These are phyloP conservation scores for Acleris laterana DNA, from an alignment of 2,888 invertebrate species.

Conservation along the genomic window DNA sequence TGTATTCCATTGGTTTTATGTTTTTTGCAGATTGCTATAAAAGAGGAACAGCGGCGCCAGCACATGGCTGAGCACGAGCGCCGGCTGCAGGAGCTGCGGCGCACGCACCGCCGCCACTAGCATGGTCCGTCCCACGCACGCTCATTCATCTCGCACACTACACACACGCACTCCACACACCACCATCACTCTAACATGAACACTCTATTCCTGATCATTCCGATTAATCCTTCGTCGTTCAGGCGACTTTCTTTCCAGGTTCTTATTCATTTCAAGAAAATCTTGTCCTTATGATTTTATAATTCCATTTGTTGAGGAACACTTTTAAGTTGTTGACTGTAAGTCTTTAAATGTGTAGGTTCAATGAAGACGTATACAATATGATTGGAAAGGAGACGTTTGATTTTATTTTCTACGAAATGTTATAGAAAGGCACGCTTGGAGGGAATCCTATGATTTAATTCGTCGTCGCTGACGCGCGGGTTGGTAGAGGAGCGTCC, in stretches of 20 bases:
- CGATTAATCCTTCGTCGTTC: slow-evolving; percentile 56
- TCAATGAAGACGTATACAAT: slow-evolving; percentile 58
- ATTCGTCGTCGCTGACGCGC: slow-evolving; percentile 75
- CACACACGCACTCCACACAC: slow-evolving; percentile 42
- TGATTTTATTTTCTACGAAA: slow-evolving; percentile 79
- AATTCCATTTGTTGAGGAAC: slow-evolving; percentile 54
- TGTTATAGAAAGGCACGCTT: slow-evolving; percentile 83
- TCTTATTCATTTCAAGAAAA: slow-evolving; percentile 45
- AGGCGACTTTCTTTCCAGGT: slow-evolving; percentile 71
- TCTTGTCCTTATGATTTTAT: slow-evolving; percentile 42
- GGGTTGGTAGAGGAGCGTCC: slow-evolving; percentile 63
- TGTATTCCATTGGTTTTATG: not conserved
- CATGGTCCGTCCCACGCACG: slow-evolving; percentile 77
- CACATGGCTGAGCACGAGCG: slow-evolving; percentile 95
- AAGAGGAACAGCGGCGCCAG: slow-evolving; percentile 93
- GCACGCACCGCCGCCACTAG: slow-evolving; percentile 81
- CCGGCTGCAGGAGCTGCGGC: slow-evolving; percentile 89
- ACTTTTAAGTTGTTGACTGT: slow-evolving; percentile 58
- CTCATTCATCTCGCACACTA: slow-evolving; percentile 40
- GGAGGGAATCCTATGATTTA: slow-evolving; percentile 82
- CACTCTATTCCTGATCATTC: slow-evolving; percentile 49
- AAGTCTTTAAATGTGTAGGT: slow-evolving; percentile 58
- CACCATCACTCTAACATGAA: slow-evolving; percentile 40
- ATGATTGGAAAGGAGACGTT: slow-evolving; percentile 51
- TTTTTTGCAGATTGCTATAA: slow-evolving; percentile 89